Evolutionary conservation across 2,888 invertebrate genomes (phyloP), one percentile per base, ranked within the genome.

Genomic region (Sepioteuthis lessoniana): DNA sequence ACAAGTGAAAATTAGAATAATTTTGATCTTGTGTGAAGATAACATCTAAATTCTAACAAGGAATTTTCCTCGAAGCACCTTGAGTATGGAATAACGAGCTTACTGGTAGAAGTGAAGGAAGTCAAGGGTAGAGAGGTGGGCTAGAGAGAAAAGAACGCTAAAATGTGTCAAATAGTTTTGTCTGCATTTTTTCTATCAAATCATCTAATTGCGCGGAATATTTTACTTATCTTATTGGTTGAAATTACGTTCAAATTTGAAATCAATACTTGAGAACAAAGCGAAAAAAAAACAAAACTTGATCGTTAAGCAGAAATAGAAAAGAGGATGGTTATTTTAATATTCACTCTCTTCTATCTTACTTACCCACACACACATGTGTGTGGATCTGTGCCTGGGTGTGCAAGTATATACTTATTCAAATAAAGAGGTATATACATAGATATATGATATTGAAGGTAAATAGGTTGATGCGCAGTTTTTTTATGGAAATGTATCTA

Each of bases 261-360:
- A 76, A 76, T 76, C 76, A n/a, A 76, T 76, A 76, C n/a, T 76
- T 76, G 76, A 76, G 76, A 76, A 76, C 76, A 76, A 76, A 76
- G 76, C 42, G 42, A 42, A 42, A 76, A 13, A n/a, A 60, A 76
- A n/a, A n/a, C n/a, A n/a, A 76, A 76, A n/a, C n/a, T 76, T 76
- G 76, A n/a, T 76, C 16, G 35, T 76, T 76, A 76, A 76, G 76
- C n/a, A 76, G 16, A 76, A 10, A 76, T 76, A 7, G 3, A 28
- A 50, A 21, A 21, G 21, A 50, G 50, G 21, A 55, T 21, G n/a
- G n/a, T 1, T 35, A n/a, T 76, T 76, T 76, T 76, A 8, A n/a
- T 16, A n/a, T n/a, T 13, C 13, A 3, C n/a, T 7, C 31, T 7
- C n/a, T n/a, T n/a, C n/a, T n/a, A n/a, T n/a, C n/a, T n/a, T n/a